A percentile compares a stretch with the other conserved stretches of the same genome.
These are phyloP conservation scores for Brachymystax lenok DNA, from an alignment of 2,797 vertebrate genomes.

Conservation along the genomic window DNA sequence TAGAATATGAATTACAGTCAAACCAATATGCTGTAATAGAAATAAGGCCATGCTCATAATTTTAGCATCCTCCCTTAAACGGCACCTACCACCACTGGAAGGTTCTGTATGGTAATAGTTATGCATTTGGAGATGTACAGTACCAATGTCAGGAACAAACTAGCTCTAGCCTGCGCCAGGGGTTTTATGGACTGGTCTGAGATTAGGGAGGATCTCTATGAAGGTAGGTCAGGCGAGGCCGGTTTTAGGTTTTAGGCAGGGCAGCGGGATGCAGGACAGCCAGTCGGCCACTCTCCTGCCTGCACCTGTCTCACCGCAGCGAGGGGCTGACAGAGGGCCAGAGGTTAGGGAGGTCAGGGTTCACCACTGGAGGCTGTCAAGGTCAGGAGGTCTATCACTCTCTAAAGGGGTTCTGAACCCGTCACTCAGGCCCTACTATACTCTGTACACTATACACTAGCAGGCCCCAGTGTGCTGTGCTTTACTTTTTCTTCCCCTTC, in stretches of 20 bases:
- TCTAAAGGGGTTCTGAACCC: conserved; percentile 70
- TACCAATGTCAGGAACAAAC: neutral
- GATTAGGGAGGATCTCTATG: conserved; percentile 31
- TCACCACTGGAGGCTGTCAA: conserved; percentile 70
- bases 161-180: neutral
- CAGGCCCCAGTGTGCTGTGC: conserved; percentile 38
- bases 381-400: conserved; percentile 78
- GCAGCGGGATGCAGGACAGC: conserved; percentile 51
- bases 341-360: conserved; percentile 76
- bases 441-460: conserved; percentile 48
- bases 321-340: conserved; percentile 66
- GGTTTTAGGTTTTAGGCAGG: conserved; percentile 41
- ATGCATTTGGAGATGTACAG: neutral
- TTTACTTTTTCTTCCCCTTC: conserved; percentile 36
- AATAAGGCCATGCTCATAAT: too few species aligned
- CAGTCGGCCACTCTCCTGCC: conserved; percentile 58
- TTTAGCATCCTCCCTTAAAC: too few species aligned
- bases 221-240: conserved; percentile 55
- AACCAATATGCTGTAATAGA: too few species aligned
- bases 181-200: neutral
- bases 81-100: too few species aligned
- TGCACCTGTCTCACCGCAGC: conserved; percentile 64
- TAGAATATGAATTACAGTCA: too few species aligned
- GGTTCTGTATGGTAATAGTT: neutral
- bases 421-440: conserved; percentile 66